phyloP scores from a whole-genome alignment of 1,140 invertebrate genomes.

The Lutraria rhynchaena region DNA sequence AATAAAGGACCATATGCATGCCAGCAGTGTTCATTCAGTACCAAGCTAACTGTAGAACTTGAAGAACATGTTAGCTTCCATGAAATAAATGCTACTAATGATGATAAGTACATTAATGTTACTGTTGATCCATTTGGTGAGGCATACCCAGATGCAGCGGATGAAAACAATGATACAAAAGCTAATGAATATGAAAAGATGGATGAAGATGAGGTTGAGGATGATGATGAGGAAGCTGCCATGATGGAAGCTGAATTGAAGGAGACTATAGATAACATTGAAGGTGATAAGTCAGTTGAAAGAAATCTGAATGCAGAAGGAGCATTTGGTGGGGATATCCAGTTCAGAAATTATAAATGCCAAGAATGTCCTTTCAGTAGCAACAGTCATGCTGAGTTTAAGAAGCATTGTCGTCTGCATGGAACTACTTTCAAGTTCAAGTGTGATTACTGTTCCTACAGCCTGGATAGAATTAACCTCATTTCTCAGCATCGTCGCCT shows the following conservation, averaged over 20 bases:
- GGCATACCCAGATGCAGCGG: conserved; percentile 4
- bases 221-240: conserved; percentile 57
- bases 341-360: conserved; percentile 66
- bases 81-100: conserved; percentile 38
- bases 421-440: conserved; percentile 65
- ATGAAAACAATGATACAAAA: conserved; percentile 43
- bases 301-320: conserved; percentile 62
- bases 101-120: conserved; percentile 64
- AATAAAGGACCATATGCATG: conserved; percentile 72
- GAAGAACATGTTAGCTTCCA: conserved; percentile 66
- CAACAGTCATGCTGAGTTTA: conserved; percentile 65
- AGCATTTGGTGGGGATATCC: conserved; percentile 59
- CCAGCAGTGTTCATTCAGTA: conserved; percentile 70
- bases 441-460: conserved; percentile 74
- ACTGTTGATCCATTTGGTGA: conserved; percentile 70
- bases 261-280: conserved; percentile 38
- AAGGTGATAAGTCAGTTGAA: conserved; percentile 41
- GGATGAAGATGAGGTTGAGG: conserved; percentile 48
- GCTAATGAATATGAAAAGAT: conserved; percentile 58
- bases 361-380: conserved; percentile 70
- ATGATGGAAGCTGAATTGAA: conserved; percentile 57
- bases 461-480: conserved; percentile 66
- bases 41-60: conserved; percentile 53
- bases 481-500: conserved; percentile 68
- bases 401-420: conserved; percentile 69